phyloP scores from a whole-genome alignment of 2,888 invertebrate genomes.

The Lycocerus yunnanus region DNA sequence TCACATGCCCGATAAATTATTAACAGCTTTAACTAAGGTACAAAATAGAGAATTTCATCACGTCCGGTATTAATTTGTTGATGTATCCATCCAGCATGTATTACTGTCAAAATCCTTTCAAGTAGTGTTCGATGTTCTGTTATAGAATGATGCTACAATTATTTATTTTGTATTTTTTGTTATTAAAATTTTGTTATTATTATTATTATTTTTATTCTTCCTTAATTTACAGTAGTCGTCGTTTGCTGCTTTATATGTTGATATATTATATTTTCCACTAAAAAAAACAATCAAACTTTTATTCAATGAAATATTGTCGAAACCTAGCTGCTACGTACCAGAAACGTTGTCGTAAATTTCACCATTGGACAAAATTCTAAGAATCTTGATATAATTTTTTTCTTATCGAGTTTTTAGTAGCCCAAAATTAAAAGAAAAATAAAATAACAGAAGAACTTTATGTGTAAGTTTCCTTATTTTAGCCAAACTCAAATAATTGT shows the following conservation, averaged over 20 bases:
- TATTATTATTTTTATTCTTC: not conserved
- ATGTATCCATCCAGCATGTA: conserved; percentile 4
- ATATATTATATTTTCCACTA: not conserved
- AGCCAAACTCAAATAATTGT: not conserved
- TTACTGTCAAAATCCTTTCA: not conserved
- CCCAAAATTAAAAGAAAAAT: not conserved
- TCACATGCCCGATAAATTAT: conserved; percentile 87
- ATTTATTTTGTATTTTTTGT: conserved; percentile 4
- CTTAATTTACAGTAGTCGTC: not conserved
- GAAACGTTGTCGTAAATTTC: too few species aligned
- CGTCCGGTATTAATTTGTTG: not conserved
- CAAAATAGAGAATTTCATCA: conserved; percentile 21
- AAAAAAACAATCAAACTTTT: not conserved
- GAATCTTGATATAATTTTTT: not conserved
- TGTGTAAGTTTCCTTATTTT: not conserved
- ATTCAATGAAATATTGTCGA: not conserved
- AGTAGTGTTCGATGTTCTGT: not conserved
- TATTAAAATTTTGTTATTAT: not conserved
- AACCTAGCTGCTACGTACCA: not conserved
- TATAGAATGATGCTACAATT: not conserved
- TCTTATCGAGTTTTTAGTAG: not conserved
- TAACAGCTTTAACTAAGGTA: conserved; percentile 86
- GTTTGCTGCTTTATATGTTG: not conserved
- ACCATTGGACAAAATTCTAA: not conserved
- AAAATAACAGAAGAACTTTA: not conserved